Conservation (phyloP, 2,888 invertebrate species). For the Leptothorax acervorum region DNA sequence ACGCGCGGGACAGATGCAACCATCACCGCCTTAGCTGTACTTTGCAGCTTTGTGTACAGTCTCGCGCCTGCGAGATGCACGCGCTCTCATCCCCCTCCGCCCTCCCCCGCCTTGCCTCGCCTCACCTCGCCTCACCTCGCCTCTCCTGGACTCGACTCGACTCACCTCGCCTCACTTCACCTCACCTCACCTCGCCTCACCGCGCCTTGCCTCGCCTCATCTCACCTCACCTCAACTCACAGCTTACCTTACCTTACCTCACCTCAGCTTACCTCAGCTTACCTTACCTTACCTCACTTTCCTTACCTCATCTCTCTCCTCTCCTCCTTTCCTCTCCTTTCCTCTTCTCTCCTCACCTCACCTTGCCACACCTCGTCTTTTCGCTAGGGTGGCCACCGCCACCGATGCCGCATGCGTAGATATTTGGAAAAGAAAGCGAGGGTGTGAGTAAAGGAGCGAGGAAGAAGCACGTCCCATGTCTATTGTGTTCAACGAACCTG, state of each 20-base stretch:
- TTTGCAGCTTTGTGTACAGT: conserved; percentile 69
- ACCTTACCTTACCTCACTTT: neutral
- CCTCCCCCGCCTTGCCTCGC: neutral
- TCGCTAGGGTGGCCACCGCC: conserved; percentile 26
- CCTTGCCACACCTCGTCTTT: neutral
- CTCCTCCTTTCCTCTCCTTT: neutral
- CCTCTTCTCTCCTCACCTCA: neutral
- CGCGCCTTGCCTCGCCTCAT: neutral
- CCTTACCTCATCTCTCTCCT: neutral
- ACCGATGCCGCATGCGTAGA: neutral
- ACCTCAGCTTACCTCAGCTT: neutral
- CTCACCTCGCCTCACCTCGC: neutral
- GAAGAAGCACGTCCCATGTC: conserved; percentile 50
- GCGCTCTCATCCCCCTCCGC: neutral
- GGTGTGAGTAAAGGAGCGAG: conserved; percentile 4
- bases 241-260: neutral
- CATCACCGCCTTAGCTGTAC: conserved; percentile 60
- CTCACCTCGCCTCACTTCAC: neutral
- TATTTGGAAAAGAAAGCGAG: conserved; percentile 15
- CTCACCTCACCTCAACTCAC: neutral
- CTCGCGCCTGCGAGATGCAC: conserved; percentile 49
- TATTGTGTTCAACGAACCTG: conserved; percentile 75
- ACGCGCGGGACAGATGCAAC: conserved; percentile 78
- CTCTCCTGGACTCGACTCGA: neutral
- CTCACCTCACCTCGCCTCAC: neutral